A percentile compares a stretch with the other conserved stretches of the same genome.
These are phyloP conservation scores for Cassiopea xamachana DNA, from an alignment of 30 jellyfish, hydroid and myxozoan species.

Conservation along the genomic window DNA sequence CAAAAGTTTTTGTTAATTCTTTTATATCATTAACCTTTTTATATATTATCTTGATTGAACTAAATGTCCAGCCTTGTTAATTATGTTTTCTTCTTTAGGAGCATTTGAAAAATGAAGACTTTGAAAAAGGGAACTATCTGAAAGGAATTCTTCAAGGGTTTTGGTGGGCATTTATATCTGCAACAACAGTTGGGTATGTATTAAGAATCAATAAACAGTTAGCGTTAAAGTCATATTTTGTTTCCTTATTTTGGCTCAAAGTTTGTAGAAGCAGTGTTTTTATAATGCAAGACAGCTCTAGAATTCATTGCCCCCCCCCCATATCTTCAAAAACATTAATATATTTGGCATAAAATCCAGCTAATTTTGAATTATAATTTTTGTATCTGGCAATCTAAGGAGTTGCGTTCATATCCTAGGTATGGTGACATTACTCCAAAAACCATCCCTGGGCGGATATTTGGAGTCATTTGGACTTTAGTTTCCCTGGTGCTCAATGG, in stretches of 20 bases:
- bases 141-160: slow-evolving; percentile 26
- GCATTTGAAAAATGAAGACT: slow-evolving; percentile 4
- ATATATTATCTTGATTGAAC: no score
- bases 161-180: slow-evolving; percentile 47
- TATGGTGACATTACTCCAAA: slow-evolving; percentile 66
- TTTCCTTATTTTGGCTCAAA: background rate
- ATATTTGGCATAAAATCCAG: no score
- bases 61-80: no score
- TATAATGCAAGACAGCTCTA: no score
- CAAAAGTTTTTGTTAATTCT: no score
- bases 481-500: slow-evolving; percentile 33
- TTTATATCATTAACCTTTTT: no score
- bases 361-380: no score
- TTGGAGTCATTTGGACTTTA: slow-evolving; percentile 27
- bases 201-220: background rate
- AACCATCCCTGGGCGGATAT: slow-evolving; percentile 33
- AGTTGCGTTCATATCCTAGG: background rate
- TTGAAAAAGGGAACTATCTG: background rate
- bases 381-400: background rate
- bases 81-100: background rate
- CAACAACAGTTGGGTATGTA: slow-evolving; percentile 37
- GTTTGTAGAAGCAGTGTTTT: no score
- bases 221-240: background rate
- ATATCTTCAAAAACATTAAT: no score
- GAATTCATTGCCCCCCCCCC: no score